A percentile compares a stretch with the other conserved stretches of the same genome.
These are phyloP conservation scores for Acronicta psi DNA, from an alignment of 2,888 invertebrate species.

Conservation along the genomic window DNA sequence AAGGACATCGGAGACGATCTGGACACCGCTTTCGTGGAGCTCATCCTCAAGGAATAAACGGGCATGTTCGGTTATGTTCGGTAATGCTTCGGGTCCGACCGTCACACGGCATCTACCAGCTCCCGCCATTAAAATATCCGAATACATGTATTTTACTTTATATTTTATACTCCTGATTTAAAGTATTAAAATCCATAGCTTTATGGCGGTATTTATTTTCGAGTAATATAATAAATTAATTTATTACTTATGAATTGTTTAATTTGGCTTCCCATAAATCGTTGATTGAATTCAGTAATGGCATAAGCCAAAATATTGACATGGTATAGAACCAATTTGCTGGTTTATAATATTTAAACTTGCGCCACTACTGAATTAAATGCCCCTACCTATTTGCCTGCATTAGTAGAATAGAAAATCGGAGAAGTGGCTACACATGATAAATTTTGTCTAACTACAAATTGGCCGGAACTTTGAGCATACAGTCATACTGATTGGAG, in stretches of 20 bases:
- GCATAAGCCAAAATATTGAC: no score
- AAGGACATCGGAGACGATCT: slow-evolving; percentile 99
- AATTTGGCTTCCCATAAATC: slow-evolving; percentile 54
- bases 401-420: no score
- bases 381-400: no score
- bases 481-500: no score
- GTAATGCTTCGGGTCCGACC: slow-evolving; percentile 45
- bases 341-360: no score
- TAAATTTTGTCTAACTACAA: no score
- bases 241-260: slow-evolving; percentile 78
- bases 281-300: no score
- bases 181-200: slow-evolving; percentile 84
- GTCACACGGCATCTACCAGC: slow-evolving; percentile 57
- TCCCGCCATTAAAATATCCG: slow-evolving; percentile 78
- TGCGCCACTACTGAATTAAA: no score
- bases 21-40: slow-evolving; percentile 99
- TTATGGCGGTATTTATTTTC: slow-evolving; percentile 88
- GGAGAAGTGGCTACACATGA: no score
- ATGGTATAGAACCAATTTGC: no score
- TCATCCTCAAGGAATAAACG: slow-evolving; percentile 92
- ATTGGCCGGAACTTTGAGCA: no score
- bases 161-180: slow-evolving; percentile 86
- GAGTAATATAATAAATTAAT: slow-evolving; percentile 84
- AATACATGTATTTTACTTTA: slow-evolving; percentile 80
- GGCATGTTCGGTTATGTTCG: slow-evolving; percentile 34